phyloP scores from a whole-genome alignment of 2,113 vertebrate genomes.

The Heterochromis multidens region DNA sequence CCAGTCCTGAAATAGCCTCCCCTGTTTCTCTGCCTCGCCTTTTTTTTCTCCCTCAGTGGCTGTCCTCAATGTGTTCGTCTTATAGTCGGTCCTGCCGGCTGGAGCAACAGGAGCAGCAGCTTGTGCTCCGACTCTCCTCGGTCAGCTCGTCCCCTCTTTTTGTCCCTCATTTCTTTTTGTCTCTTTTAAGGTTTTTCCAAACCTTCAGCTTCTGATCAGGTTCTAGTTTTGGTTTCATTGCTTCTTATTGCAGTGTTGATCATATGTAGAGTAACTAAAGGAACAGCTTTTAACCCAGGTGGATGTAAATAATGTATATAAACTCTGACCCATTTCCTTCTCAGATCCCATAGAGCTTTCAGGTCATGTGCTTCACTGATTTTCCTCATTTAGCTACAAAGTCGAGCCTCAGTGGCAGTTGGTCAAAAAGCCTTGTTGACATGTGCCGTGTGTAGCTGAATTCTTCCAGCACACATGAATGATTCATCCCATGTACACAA shows the following conservation, averaged over 20 bases:
- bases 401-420: background rate
- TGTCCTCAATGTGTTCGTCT: constrained; percentile 64
- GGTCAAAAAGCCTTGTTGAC: background rate
- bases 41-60: constrained; percentile 47
- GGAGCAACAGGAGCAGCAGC: background rate
- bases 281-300: constrained; percentile 10
- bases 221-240: background rate
- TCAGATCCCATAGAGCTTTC: background rate
- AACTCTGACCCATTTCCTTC: constrained; percentile 29
- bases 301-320: background rate
- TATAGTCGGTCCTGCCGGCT: background rate
- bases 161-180: background rate
- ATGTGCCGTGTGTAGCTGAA: background rate
- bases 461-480: background rate
- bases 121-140: background rate
- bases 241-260: background rate
- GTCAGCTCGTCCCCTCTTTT: background rate
- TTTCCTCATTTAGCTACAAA: background rate
- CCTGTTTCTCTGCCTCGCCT: background rate
- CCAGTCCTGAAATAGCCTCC: constrained; percentile 51
- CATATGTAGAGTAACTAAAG: background rate
- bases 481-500: background rate
- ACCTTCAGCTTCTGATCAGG: background rate
- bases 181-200: background rate
- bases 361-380: constrained; percentile 9